Conservation (phyloP, 2,888 invertebrate species). For the Mesoligia furuncula region DNA sequence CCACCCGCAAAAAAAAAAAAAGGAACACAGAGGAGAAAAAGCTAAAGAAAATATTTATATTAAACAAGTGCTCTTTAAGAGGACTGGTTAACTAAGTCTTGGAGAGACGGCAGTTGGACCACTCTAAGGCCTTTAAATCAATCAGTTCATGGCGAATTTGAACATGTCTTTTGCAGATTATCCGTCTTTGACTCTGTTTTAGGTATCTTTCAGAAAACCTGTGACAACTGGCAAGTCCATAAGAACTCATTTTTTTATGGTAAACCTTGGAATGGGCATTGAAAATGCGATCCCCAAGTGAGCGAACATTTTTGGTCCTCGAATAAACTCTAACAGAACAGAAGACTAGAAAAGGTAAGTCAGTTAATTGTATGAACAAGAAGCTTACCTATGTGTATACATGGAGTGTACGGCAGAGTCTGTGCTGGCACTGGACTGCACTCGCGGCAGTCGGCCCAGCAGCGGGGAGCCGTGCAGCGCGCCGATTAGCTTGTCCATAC, state of each 20-base stretch:
- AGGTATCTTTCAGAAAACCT: neutral
- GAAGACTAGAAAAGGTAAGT: neutral
- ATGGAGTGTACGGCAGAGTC: slow-evolving; percentile 97
- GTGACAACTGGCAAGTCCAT: neutral
- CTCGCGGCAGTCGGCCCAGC: slow-evolving; percentile 92
- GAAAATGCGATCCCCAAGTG: neutral
- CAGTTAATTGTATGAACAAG: neutral
- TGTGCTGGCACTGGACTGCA: slow-evolving; percentile 95
- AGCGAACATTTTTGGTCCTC: neutral
- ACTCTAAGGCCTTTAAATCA: neutral
- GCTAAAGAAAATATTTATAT: neutral
- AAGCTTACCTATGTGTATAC: slow-evolving; percentile 92
- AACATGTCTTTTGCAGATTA: neutral
- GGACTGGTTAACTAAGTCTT: neutral
- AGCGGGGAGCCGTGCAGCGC: slow-evolving; percentile 93
- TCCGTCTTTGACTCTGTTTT: neutral
- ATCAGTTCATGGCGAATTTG: neutral
- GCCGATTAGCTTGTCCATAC: slow-evolving; percentile 91
- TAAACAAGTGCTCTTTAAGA: neutral
- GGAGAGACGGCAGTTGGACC: too few species aligned
- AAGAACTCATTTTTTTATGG: neutral
- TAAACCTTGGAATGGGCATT: neutral
- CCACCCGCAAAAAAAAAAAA: too few species aligned
- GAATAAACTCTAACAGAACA: neutral
- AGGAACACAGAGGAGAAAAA: neutral